These are phyloP conservation scores for Dipodomys merriami DNA, from an alignment of 2,113 vertebrate species.

Conservation along the genomic window DNA sequence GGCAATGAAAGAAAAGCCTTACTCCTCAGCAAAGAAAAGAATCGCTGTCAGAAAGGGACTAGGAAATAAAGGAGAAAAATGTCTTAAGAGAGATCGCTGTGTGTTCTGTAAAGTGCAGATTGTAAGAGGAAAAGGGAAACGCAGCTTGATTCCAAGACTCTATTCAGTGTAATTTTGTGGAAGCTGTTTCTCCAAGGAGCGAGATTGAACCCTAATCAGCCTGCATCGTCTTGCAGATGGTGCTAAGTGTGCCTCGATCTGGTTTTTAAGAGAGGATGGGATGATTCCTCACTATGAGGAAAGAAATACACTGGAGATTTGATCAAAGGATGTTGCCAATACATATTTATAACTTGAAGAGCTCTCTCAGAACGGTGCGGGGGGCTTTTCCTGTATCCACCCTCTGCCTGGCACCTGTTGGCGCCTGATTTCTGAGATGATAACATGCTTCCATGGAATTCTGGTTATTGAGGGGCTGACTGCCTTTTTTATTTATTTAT, in stretches of 20 bases:
- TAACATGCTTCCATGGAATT: slow-evolving; percentile 12
- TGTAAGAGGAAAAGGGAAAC: slow-evolving; percentile 80
- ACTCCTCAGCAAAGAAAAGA: slow-evolving; percentile 74
- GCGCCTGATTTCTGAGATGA: slow-evolving; percentile 4
- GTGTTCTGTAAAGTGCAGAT: slow-evolving; percentile 76
- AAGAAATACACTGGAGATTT: slow-evolving; percentile 76
- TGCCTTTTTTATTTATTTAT: too few relatives aligned
- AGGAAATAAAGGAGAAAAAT: slow-evolving; percentile 81
- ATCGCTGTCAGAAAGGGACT: slow-evolving; percentile 74
- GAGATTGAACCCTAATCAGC: slow-evolving; percentile 84
- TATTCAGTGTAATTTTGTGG: slow-evolving; percentile 82
- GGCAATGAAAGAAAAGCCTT: slow-evolving; percentile 78
- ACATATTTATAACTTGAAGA: slow-evolving; percentile 71
- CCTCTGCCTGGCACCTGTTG: slow-evolving; percentile 24
- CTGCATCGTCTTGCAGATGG: slow-evolving; percentile 84
- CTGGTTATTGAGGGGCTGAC: background rate
- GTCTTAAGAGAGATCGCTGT: slow-evolving; percentile 77
- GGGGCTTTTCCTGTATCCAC: slow-evolving; percentile 50
- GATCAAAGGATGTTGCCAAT: slow-evolving; percentile 75
- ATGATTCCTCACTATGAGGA: slow-evolving; percentile 73
- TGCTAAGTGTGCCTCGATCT: slow-evolving; percentile 79
- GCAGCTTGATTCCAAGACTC: slow-evolving; percentile 83
- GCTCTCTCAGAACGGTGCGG: background rate
- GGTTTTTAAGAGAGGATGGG: slow-evolving; percentile 71
- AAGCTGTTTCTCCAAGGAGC: slow-evolving; percentile 80